Base-by-base conservation (phyloP, 2,113 vertebrate genomes). In the Neogobius melanostomus region DNA sequence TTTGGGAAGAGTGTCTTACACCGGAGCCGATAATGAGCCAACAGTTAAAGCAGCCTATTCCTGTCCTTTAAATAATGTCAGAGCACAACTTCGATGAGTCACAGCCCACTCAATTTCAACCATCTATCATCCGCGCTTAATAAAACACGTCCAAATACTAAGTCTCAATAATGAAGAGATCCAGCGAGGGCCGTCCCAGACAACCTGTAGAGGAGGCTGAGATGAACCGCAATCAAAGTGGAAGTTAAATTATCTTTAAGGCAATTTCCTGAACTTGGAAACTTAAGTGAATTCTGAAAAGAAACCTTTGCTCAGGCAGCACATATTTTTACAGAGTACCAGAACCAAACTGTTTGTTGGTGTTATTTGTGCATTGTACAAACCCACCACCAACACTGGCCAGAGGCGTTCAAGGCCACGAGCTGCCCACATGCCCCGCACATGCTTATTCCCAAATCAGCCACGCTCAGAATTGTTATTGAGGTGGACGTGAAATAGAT, bases 81-180 rank as follows among this genome's bases (percentile, higher is more conserved):
- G 64, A 76, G 64, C 46, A 46, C 72, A 66, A 74, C 64, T 65
- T 65, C 71, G 79, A 82, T 68, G 79, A 84, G 64, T 79, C 82
- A 74, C 17, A 46, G 46, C 61, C 15, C 11, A 45, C 46, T 80
- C 74, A 66, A 69, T 76, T 74, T 57, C 43, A 36, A 15, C 57
- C 72, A 79, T 84, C 76, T 79, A 67, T 74, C 64, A 66, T 79
- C 46, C 69, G 42, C 4, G 36, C 67, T 47, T 50, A 69, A 85
- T 78, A 54, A 63, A 71, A 75, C 61, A 59, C 6, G 16, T 69
- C 54, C 43, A 72, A 67, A 77, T 64, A 74, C 72, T 60, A 47
- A 52, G 42, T 76, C 62, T 48, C 28, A 69, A 14, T 82, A 48
- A 64, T 62, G n/a, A 6, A 69, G 52, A 45, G 71, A 11, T 46